Conservation (phyloP, 2,888 invertebrate genomes). For the Myathropa florea region DNA sequence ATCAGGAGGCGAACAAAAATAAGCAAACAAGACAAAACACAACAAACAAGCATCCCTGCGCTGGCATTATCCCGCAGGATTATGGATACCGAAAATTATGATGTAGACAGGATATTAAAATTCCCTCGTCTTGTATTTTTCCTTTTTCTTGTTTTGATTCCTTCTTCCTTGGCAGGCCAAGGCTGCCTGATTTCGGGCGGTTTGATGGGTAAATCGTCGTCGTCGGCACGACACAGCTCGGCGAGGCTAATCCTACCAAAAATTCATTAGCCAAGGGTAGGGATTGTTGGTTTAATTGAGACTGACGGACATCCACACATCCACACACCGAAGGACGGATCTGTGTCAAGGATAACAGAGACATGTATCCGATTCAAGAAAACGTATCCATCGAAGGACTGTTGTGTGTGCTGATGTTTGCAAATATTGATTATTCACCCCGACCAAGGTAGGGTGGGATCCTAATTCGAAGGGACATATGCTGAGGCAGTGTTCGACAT, state of each 20-base stretch:
- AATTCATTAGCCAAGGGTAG: constrained; percentile 67
- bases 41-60: constrained; percentile 27
- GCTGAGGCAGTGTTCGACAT: constrained; percentile 24
- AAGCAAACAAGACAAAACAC: constrained; percentile 19
- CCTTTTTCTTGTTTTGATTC: not conserved
- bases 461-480: constrained; percentile 56
- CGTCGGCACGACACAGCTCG: not conserved
- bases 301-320: not conserved
- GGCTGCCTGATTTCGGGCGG: not conserved
- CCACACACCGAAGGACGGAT: constrained; percentile 12
- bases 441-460: not conserved
- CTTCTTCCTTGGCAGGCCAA: not conserved
- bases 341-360: constrained; percentile 43
- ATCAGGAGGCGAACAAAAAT: constrained; percentile 16
- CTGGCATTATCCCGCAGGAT: constrained; percentile 67
- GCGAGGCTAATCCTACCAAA: constrained; percentile 42
- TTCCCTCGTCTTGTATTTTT: constrained; percentile 8
- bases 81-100: constrained; percentile 67
- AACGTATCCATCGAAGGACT: constrained; percentile 6
- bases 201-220: constrained; percentile 30
- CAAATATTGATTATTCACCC: constrained; percentile 56
- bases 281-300: constrained; percentile 46
- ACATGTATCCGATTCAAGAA: constrained; percentile 10
- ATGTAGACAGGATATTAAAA: constrained; percentile 68
- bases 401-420: constrained; percentile 50